phyloP scores from a whole-genome alignment of 2,888 invertebrate species.

The Agonopterix alstromeriana region DNA sequence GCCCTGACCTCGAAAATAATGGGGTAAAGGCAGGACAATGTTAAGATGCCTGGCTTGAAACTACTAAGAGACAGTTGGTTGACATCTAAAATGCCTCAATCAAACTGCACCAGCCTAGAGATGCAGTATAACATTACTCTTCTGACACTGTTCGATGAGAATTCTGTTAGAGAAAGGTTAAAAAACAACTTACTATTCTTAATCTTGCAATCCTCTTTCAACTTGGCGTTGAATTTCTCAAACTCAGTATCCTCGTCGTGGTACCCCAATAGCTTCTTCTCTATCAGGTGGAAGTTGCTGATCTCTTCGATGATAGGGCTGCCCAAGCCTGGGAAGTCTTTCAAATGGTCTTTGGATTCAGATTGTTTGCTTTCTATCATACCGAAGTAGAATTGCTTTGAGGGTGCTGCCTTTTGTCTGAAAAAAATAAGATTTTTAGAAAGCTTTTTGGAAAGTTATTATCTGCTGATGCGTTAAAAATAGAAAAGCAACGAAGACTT shows the following conservation, averaged over 20 bases:
- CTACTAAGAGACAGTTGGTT: too few species aligned
- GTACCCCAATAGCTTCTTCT: constrained; percentile 60
- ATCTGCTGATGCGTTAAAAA: background rate
- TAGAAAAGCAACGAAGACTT: too few species aligned
- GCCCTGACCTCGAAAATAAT: too few species aligned
- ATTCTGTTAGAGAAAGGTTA: background rate
- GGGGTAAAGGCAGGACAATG: too few species aligned
- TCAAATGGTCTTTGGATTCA: constrained; percentile 45
- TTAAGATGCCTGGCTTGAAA: too few species aligned
- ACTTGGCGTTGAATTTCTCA: constrained; percentile 57
- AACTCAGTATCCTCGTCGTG: constrained; percentile 60
- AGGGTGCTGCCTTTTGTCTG: constrained; percentile 50
- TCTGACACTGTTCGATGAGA: too few species aligned
- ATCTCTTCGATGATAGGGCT: constrained; percentile 67
- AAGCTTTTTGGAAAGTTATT: background rate
- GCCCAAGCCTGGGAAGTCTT: constrained; percentile 64
- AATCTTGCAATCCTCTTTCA: constrained; percentile 51
- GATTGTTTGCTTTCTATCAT: constrained; percentile 79
- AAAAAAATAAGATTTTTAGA: constrained; percentile 9
- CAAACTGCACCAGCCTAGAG: too few species aligned
- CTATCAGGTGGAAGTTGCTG: constrained; percentile 62
- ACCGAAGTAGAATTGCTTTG: constrained; percentile 85
- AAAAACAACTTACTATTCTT: constrained; percentile 47
- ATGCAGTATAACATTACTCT: too few species aligned
- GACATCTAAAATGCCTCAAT: too few species aligned